These are phyloP conservation scores for Tyrophagus putrescentiae DNA, from an alignment of 1,140 invertebrate genomes.

Conservation along the genomic window DNA sequence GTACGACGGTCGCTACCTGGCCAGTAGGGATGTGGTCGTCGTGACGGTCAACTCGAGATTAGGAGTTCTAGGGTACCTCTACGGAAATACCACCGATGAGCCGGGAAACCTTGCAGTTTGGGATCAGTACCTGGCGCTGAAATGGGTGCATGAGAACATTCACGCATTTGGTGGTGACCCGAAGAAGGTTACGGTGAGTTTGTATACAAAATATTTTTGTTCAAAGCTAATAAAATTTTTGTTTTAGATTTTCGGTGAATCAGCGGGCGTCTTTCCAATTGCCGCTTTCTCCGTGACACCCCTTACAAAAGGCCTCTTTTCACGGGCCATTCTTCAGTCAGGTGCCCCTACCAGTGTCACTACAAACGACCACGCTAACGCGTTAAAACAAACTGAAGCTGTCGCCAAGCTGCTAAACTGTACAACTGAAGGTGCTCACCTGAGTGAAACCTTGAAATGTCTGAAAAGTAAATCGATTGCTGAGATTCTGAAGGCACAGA, in stretches of 20 bases:
- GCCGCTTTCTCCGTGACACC: not conserved
- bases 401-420: not conserved
- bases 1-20: not conserved
- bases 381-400: not conserved
- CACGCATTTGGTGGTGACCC: conserved; percentile 64
- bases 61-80: not conserved
- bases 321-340: not conserved
- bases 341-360: not conserved
- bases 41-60: not conserved
- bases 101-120: not conserved
- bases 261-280: not conserved
- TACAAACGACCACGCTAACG: not conserved
- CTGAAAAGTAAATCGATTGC: not conserved
- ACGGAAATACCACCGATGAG: not conserved
- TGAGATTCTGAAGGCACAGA: not conserved
- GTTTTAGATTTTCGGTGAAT: no score
- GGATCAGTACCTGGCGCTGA: not conserved
- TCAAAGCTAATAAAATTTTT: no score
- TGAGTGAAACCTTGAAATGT: not conserved
- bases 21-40: not conserved
- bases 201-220: no score
- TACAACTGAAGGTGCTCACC: not conserved
- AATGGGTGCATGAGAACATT: conserved; percentile 62
- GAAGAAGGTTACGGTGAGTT: conserved; percentile 82
- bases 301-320: not conserved